phyloP scores from a whole-genome alignment of 2,888 invertebrate species.

The Stramonita haemastoma region DNA sequence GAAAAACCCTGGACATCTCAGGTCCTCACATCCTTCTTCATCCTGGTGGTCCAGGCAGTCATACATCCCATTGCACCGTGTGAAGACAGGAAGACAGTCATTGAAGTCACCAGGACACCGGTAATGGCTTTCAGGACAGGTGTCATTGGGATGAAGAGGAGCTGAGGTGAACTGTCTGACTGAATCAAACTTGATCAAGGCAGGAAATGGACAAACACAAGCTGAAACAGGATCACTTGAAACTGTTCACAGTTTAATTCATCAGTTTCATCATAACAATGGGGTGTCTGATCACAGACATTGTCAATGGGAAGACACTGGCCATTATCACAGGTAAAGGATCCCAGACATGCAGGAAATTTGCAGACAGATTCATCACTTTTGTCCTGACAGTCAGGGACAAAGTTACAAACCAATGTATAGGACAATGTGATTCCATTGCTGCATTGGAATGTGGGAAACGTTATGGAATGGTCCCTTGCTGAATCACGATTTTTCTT shows the following conservation, averaged over 20 bases:
- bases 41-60: constrained; percentile 6
- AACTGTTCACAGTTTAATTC: neutral
- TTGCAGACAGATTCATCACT: constrained; percentile 1
- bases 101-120: constrained; percentile 8
- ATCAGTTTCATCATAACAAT: neutral
- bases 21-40: neutral
- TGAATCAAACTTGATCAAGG: neutral
- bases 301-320: neutral
- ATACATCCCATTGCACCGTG: constrained; percentile 13
- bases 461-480: neutral
- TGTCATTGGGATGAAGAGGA: neutral
- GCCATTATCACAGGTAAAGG: neutral
- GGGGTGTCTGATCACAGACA: neutral
- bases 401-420: neutral
- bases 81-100: constrained; percentile 24
- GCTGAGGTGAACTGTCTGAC: neutral
- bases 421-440: neutral
- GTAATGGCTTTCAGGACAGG: constrained; percentile 12
- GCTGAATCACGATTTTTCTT: neutral
- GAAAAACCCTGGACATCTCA: constrained; percentile 1
- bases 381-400: neutral
- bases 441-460: neutral
- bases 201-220: neutral
- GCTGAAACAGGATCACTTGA: neutral
- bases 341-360: neutral